phyloP scores from a whole-genome alignment of 2,797 vertebrate genomes.

The Pangasius macronema region DNA sequence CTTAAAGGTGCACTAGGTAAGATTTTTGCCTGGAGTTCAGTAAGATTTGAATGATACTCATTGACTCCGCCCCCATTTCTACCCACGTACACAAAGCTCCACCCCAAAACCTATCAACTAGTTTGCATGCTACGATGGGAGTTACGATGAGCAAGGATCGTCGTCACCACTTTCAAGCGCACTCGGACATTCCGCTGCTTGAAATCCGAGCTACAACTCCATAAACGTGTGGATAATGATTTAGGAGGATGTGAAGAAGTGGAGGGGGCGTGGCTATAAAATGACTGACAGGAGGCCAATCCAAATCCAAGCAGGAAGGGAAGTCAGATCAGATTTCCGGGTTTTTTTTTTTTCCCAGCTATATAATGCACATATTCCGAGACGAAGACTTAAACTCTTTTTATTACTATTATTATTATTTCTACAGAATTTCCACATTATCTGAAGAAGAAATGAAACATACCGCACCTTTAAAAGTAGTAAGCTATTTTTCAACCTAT shows the following conservation, averaged over 20 bases:
- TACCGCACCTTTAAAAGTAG: background rate
- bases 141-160: too few species aligned
- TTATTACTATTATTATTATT: background rate
- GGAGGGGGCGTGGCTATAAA: background rate
- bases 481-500: background rate
- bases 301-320: background rate
- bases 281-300: background rate
- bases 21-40: too few species aligned
- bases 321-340: background rate
- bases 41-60: too few species aligned
- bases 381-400: background rate
- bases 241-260: background rate
- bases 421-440: background rate
- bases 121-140: too few species aligned
- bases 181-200: too few species aligned
- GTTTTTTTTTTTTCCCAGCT: background rate
- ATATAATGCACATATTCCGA: background rate
- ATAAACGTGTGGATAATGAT: background rate
- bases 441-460: background rate
- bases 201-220: too few species aligned
- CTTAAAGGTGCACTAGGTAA: too few species aligned
- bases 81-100: too few species aligned
- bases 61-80: too few species aligned
- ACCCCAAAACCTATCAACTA: too few species aligned
- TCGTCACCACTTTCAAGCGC: too few species aligned